These are phyloP conservation scores for Hemitrygon akajei DNA, from an alignment of 2,797 vertebrate genomes.

Conservation along the genomic window DNA sequence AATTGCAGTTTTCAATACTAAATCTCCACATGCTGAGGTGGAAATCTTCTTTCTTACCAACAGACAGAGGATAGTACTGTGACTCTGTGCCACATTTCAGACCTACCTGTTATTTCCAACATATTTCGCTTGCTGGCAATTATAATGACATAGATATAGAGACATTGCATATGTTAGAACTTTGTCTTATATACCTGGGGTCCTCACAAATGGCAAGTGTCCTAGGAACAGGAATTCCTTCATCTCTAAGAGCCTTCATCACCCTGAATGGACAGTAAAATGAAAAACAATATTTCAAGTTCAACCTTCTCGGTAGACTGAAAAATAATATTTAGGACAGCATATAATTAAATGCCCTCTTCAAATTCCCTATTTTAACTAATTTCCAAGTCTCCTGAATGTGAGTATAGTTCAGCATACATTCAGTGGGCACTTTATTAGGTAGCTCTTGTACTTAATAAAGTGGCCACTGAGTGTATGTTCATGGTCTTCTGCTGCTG, in stretches of 20 bases:
- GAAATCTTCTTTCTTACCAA: background rate
- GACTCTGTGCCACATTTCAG: background rate
- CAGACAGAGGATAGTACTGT: background rate
- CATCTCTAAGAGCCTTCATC: constrained; percentile 59
- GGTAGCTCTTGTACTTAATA: no score
- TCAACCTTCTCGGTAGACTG: background rate
- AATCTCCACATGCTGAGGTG: background rate
- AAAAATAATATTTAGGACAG: background rate
- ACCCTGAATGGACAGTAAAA: constrained; percentile 51
- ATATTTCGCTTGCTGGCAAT: background rate
- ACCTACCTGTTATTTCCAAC: background rate
- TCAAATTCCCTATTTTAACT: background rate
- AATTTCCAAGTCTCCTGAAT: background rate
- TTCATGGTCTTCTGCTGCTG: no score
- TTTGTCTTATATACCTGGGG: constrained; percentile 53
- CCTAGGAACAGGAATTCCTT: constrained; percentile 62
- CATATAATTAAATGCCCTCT: background rate
- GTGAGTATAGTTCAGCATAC: background rate
- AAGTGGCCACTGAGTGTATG: no score
- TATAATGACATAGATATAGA: background rate
- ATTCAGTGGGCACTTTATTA: no score
- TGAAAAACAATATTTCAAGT: background rate
- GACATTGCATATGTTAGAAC: background rate
- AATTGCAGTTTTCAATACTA: background rate
- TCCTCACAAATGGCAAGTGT: constrained; percentile 63